These are phyloP conservation scores for Tanypteryx hageni DNA, from an alignment of 2,888 invertebrate species.

Conservation along the genomic window DNA sequence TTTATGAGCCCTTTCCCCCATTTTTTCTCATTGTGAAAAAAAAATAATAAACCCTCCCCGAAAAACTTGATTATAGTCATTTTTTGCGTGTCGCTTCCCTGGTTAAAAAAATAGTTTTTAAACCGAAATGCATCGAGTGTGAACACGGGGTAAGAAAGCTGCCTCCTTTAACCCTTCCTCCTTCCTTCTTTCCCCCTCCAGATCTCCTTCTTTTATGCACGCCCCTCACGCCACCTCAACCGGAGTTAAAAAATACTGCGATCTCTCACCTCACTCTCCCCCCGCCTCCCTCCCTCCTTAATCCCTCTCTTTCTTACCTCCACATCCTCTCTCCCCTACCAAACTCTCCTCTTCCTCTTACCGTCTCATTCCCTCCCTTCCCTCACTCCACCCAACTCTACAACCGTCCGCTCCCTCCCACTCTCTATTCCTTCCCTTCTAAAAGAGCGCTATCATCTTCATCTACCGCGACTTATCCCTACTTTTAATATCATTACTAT, in stretches of 20 bases:
- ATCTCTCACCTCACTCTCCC: not conserved
- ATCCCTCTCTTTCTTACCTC: not conserved
- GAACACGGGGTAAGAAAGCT: conserved; percentile 60
- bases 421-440: not conserved
- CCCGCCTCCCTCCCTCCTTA: not conserved
- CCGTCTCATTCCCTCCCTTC: not conserved
- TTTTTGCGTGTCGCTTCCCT: conserved; percentile 55
- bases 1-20: not conserved
- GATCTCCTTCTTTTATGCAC: not conserved
- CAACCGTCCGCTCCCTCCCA: not conserved
- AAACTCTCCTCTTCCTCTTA: not conserved
- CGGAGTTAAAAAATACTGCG: not conserved
- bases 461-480: too few relatives aligned
- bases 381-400: not conserved
- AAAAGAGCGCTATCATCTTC: not conserved
- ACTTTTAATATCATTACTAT: too few relatives aligned
- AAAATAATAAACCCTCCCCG: conserved; percentile 56
- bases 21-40: conserved; percentile 53
- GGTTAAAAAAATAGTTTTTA: conserved; percentile 47
- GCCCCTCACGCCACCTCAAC: conserved; percentile 14
- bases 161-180: not conserved
- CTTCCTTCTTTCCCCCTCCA: conserved; percentile 42
- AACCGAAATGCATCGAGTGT: conserved; percentile 63
- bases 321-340: not conserved
- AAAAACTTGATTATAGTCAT: conserved; percentile 62